These are phyloP conservation scores for Agonopterix subpropinquella DNA, from an alignment of 2,888 invertebrate genomes.

Conservation along the genomic window DNA sequence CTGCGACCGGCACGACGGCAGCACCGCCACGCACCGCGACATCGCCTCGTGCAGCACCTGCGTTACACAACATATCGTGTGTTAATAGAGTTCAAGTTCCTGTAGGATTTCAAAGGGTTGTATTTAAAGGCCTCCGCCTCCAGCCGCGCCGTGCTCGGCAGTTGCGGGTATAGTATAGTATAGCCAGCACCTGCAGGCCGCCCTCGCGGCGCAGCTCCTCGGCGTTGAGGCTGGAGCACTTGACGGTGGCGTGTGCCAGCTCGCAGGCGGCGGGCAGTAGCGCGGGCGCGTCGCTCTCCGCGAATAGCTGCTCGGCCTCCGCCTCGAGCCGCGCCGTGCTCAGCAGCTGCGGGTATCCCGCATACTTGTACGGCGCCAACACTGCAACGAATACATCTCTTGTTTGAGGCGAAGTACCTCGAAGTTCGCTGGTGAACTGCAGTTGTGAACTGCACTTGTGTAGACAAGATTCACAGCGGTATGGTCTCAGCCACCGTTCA, in stretches of 20 bases:
- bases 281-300: conserved; percentile 38
- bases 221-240: conserved; percentile 97
- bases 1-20: conserved; percentile 85
- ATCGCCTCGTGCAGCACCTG: conserved; percentile 91
- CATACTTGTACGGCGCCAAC: conserved; percentile 97
- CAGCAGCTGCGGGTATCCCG: conserved; percentile 98
- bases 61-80: conserved; percentile 6
- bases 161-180: conserved; percentile 84
- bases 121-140: too few species aligned
- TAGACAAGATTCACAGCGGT: too few species aligned
- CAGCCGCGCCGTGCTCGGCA: conserved; percentile 95
- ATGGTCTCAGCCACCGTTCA: too few species aligned
- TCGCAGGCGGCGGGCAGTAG: conserved; percentile 94
- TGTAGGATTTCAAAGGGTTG: too few species aligned
- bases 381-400: conserved; percentile 64
- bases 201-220: conserved; percentile 97
- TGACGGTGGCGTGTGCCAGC: conserved; percentile 96
- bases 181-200: conserved; percentile 59
- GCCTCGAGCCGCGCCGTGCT: conserved; percentile 97
- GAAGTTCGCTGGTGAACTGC: too few species aligned
- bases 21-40: conserved; percentile 93
- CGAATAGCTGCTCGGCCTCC: conserved; percentile 94
- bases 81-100: conserved; percentile 35
- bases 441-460: too few species aligned
- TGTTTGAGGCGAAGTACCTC: not conserved